Base-by-base conservation (phyloP, 2,113 vertebrate species). In the human region DNA sequence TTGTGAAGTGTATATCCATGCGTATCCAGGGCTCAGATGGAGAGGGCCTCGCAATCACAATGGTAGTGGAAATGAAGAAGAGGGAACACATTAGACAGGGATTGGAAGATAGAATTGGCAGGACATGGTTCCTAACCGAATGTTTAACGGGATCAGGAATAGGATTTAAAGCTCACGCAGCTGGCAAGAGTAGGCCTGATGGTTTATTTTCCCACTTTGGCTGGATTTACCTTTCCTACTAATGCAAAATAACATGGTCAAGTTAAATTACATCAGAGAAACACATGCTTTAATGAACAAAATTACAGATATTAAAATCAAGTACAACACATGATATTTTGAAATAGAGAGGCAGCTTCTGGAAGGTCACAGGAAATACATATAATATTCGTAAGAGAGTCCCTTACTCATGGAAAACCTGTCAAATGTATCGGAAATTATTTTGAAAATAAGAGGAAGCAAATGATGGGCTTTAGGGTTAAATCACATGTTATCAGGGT, bases 231-330 rank as follows among this genome's bases (percentile, higher is more conserved):
- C 73, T 95, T 91, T 78, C 83, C 20, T 84, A 35, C 52, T 91
- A 91, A 81, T 86, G n/a, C 79, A 73, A 78, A 93, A 82, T 87
- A 82, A 55, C 81, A 79, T 32, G 86, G 38, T 84, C 89, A 89
- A 43, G 80, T 95, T 72, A 90, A 94, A 87, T 95, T 89, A 94
- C 79, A 66, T 32, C 25, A 85, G 68, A 93, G 50, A 92, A 87
- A 61, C 9, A 5, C 22, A 5, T 72, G 50, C 73, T 94, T 75
- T 80, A 80, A 89, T 96, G 83, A 96, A 87, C 75, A 66, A 66
- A 95, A 96, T 95, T 94, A 93, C 52, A 97, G 90, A 73, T 97
- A 97, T 97, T 96, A 97, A 98, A 97, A 90, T 90, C 90, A 91
- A 72, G 79, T 90, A 90, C 91, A 89, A 73, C 84, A 95, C 64